These are phyloP conservation scores for Holacanthella duospinosa DNA, from an alignment of 2,888 invertebrate species.

Conservation along the genomic window DNA sequence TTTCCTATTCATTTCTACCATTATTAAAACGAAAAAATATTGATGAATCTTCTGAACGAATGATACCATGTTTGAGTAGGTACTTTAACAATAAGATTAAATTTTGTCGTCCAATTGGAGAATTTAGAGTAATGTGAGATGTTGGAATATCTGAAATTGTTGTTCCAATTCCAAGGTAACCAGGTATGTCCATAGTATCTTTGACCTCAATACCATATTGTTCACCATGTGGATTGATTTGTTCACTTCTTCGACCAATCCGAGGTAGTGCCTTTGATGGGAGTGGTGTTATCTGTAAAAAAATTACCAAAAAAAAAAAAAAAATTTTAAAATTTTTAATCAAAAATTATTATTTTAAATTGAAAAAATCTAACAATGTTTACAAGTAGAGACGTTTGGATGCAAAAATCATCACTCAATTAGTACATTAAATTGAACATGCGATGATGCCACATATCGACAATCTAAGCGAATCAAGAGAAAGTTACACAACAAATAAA, in stretches of 20 bases:
- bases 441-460: no score
- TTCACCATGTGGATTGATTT: not conserved
- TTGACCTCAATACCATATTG: not conserved
- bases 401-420: no score
- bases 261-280: conserved; percentile 20
- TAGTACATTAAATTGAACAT: no score
- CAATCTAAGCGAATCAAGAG: no score
- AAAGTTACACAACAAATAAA: no score
- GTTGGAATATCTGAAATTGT: no score
- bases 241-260: conserved; percentile 17
- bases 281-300: conserved; percentile 8
- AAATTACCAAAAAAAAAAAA: no score
- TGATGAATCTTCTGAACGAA: not conserved
- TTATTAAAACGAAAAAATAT: not conserved
- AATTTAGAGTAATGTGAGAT: no score
- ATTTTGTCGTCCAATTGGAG: not conserved
- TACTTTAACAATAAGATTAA: not conserved
- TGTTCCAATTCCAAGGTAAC: not conserved
- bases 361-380: not conserved
- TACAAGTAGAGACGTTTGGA: no score
- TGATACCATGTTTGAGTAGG: not conserved
- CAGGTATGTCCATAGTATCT: not conserved
- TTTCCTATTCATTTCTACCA: no score
- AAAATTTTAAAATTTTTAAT: no score
- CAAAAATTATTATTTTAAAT: no score